These are phyloP conservation scores for Strigamia maritima DNA, from an alignment of 2,888 invertebrate species.

Conservation along the genomic window DNA sequence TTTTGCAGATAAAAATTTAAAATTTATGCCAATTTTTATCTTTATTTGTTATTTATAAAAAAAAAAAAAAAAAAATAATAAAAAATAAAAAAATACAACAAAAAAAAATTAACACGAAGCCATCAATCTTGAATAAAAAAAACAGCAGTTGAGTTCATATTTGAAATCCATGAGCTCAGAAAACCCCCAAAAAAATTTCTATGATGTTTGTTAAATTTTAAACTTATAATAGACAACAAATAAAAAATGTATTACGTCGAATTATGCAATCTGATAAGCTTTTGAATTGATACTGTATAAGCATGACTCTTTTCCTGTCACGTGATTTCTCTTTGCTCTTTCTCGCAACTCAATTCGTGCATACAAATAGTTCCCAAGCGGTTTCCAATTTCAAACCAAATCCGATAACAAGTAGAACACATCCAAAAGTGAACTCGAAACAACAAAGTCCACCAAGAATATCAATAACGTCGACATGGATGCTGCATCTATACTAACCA, in stretches of 20 bases:
- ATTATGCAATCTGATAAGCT: neutral
- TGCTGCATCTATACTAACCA: too few relatives aligned
- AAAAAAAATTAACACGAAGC: neutral
- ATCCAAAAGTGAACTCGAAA: neutral
- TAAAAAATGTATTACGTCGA: neutral
- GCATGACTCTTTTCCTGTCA: neutral
- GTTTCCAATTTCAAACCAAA: conserved; percentile 28
- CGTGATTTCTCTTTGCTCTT: neutral
- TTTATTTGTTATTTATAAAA: neutral
- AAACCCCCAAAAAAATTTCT: neutral
- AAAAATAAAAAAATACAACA: neutral
- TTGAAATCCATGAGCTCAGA: neutral
- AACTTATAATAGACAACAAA: neutral
- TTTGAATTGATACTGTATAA: too few relatives aligned
- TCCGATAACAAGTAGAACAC: neutral
- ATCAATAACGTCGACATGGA: neutral
- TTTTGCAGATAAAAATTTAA: neutral
- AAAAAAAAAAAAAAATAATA: too few relatives aligned
- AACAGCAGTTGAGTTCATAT: neutral
- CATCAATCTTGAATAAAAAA: neutral
- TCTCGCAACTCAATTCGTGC: conserved; percentile 19
- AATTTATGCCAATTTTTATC: neutral
- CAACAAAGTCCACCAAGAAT: neutral
- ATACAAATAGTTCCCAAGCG: conserved; percentile 28
- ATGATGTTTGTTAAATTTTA: neutral